phyloP scores from a whole-genome alignment of 2,888 invertebrate species.

The Spisula solida region DNA sequence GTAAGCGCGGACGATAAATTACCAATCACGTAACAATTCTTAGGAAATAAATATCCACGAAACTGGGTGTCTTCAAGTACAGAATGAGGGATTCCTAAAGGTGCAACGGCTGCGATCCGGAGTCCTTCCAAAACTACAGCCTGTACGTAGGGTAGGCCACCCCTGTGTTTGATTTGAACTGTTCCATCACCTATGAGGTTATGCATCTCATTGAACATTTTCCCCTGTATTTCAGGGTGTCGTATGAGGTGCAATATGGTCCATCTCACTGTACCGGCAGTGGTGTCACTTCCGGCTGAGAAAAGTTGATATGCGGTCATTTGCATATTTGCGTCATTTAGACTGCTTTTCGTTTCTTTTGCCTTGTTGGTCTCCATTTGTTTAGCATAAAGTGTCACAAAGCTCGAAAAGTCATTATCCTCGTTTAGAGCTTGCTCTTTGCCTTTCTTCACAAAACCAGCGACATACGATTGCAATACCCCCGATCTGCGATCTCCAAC shows the following conservation, averaged over 20 bases:
- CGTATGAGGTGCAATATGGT: constrained; percentile 27
- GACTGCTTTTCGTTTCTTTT: not conserved
- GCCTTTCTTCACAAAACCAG: not conserved
- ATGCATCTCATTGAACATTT: constrained; percentile 40
- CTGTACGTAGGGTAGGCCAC: constrained; percentile 33
- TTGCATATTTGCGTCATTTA: constrained; percentile 8
- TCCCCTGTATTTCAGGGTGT: constrained; percentile 44
- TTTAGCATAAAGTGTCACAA: constrained; percentile 12
- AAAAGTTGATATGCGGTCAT: constrained; percentile 20
- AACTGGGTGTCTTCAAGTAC: constrained; percentile 74
- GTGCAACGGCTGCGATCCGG: constrained; percentile 3
- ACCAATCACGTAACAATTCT: constrained; percentile 70
- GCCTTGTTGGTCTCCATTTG: not conserved
- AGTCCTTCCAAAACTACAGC: constrained; percentile 45
- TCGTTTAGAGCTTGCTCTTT: not conserved
- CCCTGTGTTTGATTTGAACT: not conserved
- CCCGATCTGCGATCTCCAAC: not conserved
- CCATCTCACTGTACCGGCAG: constrained; percentile 28
- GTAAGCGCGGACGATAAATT: constrained; percentile 74
- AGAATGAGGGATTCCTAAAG: constrained; percentile 67
- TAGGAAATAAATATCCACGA: constrained; percentile 82
- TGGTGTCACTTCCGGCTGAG: constrained; percentile 46
- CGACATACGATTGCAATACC: not conserved
- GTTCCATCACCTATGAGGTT: not conserved
- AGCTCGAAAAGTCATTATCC: not conserved